These are phyloP conservation scores for Hypomecis atomaria DNA, from an alignment of 2,888 invertebrate genomes.

Conservation along the genomic window DNA sequence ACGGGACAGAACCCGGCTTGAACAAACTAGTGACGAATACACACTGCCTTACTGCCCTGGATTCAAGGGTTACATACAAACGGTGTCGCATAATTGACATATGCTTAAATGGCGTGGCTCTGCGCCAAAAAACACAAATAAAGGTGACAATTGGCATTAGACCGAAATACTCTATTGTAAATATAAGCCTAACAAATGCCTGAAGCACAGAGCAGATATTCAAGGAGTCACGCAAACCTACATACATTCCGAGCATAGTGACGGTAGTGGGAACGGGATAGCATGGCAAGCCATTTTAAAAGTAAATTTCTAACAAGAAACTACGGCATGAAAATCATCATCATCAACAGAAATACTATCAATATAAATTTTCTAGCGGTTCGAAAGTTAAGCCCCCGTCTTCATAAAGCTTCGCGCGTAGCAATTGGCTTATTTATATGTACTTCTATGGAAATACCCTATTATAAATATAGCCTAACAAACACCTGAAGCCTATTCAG, in stretches of 20 bases:
- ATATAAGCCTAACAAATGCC: constrained; percentile 42
- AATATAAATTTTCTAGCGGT: no score
- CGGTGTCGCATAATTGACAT: constrained; percentile 52
- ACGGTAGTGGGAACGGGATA: no score
- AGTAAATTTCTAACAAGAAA: no score
- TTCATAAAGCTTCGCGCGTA: no score
- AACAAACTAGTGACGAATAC: constrained; percentile 5
- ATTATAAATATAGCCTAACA: constrained; percentile 39
- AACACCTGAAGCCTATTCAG: constrained; percentile 48
- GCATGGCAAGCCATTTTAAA: no score
- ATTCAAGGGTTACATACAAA: constrained; percentile 36
- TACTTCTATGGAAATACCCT: constrained; percentile 34
- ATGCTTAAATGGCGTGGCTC: constrained; percentile 59
- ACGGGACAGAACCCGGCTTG: constrained; percentile 45
- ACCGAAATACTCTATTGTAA: constrained; percentile 42
- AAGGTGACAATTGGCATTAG: constrained; percentile 54
- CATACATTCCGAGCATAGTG: no score
- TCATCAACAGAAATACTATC: no score
- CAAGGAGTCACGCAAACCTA: no score
- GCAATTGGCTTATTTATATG: no score
- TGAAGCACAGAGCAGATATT: constrained; percentile 23
- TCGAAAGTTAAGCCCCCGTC: no score
- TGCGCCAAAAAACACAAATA: constrained; percentile 58
- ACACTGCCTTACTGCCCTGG: constrained; percentile 30
- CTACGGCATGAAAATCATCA: no score